Conservation (phyloP, 2,797 vertebrate genomes). For the Coccyzus lansbergi region DNA sequence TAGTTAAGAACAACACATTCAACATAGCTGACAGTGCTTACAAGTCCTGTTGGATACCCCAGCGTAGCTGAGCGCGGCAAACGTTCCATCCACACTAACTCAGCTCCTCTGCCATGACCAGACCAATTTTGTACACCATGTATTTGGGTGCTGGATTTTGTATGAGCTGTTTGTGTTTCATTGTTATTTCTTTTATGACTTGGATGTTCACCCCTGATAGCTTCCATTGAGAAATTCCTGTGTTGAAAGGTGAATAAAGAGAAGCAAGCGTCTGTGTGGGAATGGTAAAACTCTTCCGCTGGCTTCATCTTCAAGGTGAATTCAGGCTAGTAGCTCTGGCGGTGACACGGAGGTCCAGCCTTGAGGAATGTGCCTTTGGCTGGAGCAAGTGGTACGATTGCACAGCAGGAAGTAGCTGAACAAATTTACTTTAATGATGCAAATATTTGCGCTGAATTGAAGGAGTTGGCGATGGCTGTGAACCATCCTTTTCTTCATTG, state of each 20-base stretch:
- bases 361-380: background rate
- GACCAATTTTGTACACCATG: accelerated
- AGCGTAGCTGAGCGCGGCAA: background rate
- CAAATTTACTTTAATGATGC: background rate
- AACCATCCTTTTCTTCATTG: background rate
- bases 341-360: background rate
- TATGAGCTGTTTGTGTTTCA: background rate
- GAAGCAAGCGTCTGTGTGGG: accelerated
- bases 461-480: background rate
- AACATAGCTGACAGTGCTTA: background rate
- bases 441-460: background rate
- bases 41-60: background rate
- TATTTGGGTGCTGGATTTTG: background rate
- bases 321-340: accelerated
- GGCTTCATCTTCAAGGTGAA: background rate
- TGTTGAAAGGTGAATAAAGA: background rate
- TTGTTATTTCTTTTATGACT: background rate
- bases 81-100: background rate
- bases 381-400: background rate
- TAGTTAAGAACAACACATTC: background rate
- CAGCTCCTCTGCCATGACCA: too few relatives aligned
- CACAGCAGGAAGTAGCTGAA: background rate
- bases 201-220: background rate
- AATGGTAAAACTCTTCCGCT: background rate
- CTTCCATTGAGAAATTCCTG: accelerated